These are phyloP conservation scores for Abrostola tripartita DNA, from an alignment of 2,888 invertebrate species.

Conservation along the genomic window DNA sequence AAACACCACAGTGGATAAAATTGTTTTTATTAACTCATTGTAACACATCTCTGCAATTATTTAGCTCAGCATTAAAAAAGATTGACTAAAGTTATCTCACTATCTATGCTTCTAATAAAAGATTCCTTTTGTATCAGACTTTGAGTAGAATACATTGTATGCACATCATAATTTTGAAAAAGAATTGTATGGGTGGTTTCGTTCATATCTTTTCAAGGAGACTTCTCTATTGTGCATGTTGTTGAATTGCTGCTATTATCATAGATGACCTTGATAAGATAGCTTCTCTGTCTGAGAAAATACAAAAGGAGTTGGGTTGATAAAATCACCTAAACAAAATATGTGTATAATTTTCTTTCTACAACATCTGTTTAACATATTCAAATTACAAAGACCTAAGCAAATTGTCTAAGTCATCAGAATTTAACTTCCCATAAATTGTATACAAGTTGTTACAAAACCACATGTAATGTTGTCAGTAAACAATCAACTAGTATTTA, in stretches of 20 bases:
- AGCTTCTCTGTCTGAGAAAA: conserved; percentile 31
- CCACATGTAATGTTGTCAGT: conserved; percentile 45
- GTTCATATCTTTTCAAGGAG: conserved; percentile 16
- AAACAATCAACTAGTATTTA: conserved; percentile 56
- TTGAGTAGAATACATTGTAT: no score
- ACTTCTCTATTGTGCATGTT: conserved; percentile 29
- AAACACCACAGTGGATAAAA: conserved; percentile 10
- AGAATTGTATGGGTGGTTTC: conserved; percentile 28
- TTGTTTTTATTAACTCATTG: conserved; percentile 10
- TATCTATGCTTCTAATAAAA: no score
- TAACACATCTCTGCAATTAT: no score
- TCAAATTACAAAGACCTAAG: neutral
- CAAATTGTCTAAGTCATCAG: neutral
- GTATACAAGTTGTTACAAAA: conserved; percentile 26
- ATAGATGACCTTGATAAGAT: conserved; percentile 41
- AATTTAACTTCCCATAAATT: conserved; percentile 21
- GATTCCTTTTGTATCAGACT: no score
- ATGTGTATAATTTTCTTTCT: neutral
- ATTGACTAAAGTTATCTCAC: no score
- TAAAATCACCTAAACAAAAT: conserved; percentile 19
- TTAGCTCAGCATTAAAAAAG: no score
- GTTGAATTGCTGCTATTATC: conserved; percentile 40
- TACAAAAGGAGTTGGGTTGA: conserved; percentile 31
- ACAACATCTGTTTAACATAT: neutral
- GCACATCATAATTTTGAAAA: neutral